Percentiles rank a stretch among this genome's conserved stretches.
phyloP scores from a whole-genome alignment of 2,797 vertebrate species.

The Psittacula echo region DNA sequence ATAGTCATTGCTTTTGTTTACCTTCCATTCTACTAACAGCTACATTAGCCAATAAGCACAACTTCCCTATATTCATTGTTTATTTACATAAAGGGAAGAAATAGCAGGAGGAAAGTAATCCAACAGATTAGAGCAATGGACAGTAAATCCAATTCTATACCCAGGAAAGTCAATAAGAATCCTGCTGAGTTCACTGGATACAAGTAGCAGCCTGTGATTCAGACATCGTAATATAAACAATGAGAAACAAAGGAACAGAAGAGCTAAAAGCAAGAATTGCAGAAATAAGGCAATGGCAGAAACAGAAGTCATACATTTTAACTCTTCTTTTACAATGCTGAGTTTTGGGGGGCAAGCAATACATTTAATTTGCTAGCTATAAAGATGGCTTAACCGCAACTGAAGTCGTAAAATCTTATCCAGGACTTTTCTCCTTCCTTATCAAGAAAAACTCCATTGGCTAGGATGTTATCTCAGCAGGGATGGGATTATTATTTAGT shows the following conservation, averaged over 20 bases:
- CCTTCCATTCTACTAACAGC: background rate
- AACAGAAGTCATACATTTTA: background rate
- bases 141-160: constrained; percentile 56
- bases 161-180: constrained; percentile 36
- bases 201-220: background rate
- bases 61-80: background rate
- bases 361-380: background rate
- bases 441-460: background rate
- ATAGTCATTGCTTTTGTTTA: background rate
- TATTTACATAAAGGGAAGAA: constrained; percentile 35
- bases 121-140: constrained; percentile 40
- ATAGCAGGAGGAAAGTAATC: constrained; percentile 21
- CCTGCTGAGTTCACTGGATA: constrained; percentile 2
- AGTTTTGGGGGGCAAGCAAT: background rate
- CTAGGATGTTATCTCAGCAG: constrained; percentile 1
- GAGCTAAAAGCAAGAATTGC: background rate
- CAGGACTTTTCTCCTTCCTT: background rate
- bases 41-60: background rate
- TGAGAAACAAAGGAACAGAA: background rate
- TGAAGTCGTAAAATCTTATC: background rate
- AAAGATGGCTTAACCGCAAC: background rate
- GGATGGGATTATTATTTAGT: background rate
- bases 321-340: background rate
- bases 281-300: background rate
- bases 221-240: background rate